A percentile compares a stretch with the other conserved stretches of the same genome.
Evolutionary conservation across 2,888 invertebrate species (phyloP).

Genomic region (Tetragonula carbonaria): DNA sequence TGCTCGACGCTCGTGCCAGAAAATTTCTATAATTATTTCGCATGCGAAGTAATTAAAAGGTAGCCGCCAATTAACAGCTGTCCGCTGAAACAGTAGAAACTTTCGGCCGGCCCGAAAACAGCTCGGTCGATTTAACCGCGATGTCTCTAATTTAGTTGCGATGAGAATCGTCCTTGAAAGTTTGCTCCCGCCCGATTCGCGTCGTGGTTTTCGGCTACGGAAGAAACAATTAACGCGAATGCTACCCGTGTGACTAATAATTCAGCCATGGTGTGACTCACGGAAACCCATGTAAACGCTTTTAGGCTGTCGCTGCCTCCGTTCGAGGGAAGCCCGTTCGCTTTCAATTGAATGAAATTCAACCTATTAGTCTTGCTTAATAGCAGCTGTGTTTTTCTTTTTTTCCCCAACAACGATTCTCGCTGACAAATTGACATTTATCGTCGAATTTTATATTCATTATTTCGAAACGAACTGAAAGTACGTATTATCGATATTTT

Average conservation of each 20-base stretch:
- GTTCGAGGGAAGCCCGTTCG: background rate
- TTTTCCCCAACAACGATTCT: too few relatives aligned
- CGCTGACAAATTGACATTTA: too few relatives aligned
- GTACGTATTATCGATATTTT: background rate
- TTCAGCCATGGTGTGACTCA: constrained; percentile 24
- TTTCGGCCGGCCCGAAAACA: constrained; percentile 19
- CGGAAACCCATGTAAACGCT: constrained; percentile 32
- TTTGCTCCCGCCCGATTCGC: constrained; percentile 25
- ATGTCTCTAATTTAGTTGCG: constrained; percentile 37
- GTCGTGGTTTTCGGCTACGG: constrained; percentile 28
- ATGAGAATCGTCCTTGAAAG: constrained; percentile 41
- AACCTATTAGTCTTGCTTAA: background rate
- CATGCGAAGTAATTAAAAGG: background rate
- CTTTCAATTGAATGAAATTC: background rate
- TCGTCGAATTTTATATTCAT: background rate
- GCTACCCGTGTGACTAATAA: constrained; percentile 45
- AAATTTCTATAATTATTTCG: background rate
- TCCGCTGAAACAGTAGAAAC: background rate
- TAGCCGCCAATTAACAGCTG: constrained; percentile 7
- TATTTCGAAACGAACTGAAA: background rate
- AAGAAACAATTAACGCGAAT: constrained; percentile 47
- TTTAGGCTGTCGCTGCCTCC: constrained; percentile 34
- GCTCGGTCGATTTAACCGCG: constrained; percentile 26
- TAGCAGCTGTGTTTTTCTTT: background rate
- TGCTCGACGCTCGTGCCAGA: background rate